phyloP scores from a whole-genome alignment of 1,140 invertebrate species.

The Magallana gigas region DNA sequence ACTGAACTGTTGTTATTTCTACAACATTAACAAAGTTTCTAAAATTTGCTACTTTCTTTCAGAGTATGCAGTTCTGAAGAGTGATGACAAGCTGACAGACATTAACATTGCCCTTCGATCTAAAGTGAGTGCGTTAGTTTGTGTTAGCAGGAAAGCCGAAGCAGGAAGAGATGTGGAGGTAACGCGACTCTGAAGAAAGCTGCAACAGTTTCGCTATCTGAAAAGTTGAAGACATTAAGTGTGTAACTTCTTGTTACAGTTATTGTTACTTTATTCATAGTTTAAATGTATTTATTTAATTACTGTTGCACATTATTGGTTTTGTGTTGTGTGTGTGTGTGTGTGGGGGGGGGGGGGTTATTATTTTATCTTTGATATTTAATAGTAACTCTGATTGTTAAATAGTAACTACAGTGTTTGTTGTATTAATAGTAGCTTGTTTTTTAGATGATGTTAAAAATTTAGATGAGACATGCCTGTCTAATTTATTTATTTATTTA shows the following conservation, averaged over 20 bases:
- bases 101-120: background rate
- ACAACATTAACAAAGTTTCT: background rate
- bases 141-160: background rate
- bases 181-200: background rate
- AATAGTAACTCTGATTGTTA: too few species aligned
- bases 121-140: constrained; percentile 19
- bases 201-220: too few species aligned
- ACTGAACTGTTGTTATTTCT: background rate
- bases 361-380: too few species aligned
- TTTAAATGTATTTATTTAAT: background rate
- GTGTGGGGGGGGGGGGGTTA: too few species aligned
- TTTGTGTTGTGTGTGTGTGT: too few species aligned
- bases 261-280: background rate
- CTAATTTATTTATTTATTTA: too few species aligned
- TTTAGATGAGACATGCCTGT: too few species aligned
- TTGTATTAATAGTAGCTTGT: too few species aligned
- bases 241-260: background rate
- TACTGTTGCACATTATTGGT: background rate
- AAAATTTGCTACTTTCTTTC: constrained; percentile 1
- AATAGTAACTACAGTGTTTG: too few species aligned
- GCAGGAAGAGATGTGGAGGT: background rate
- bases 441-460: too few species aligned
- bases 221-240: background rate
- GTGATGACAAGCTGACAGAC: background rate
- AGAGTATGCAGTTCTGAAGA: constrained; percentile 19